These are phyloP conservation scores for Malurus alboscapulatus DNA, from an alignment of 2,113 vertebrate genomes.

Conservation along the genomic window DNA sequence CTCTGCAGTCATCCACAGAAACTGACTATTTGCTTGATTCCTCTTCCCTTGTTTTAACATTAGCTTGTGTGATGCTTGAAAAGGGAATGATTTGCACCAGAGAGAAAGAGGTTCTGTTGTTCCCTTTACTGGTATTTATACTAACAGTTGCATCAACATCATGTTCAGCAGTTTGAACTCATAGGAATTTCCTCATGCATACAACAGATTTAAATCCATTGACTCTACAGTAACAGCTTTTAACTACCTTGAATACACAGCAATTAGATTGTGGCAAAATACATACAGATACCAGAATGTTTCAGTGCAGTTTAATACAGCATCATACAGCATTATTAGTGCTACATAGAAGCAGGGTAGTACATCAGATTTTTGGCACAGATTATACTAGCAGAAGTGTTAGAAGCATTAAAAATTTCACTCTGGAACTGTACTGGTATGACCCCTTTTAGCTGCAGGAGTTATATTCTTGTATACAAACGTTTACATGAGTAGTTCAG, in stretches of 20 bases:
- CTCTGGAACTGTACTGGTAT: neutral
- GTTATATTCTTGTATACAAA: neutral
- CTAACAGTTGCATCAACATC: neutral
- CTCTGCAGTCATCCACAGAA: neutral
- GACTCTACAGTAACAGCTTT: neutral
- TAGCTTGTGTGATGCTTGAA: neutral
- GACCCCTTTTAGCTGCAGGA: neutral
- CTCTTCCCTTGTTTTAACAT: neutral
- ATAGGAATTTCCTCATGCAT: neutral
- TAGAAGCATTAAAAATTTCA: neutral
- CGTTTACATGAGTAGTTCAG: neutral
- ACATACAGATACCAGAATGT: neutral
- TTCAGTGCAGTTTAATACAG: neutral
- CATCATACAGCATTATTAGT: neutral
- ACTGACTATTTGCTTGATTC: neutral
- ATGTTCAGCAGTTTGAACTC: neutral
- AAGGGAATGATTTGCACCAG: neutral
- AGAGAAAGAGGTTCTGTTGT: neutral
- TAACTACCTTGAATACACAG: neutral
- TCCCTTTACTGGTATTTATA: neutral
- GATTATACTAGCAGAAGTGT: neutral
- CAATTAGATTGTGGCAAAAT: neutral
- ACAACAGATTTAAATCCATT: neutral
- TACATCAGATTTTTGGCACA: neutral
- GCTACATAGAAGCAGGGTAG: neutral